These are phyloP conservation scores for Masnerella sp. DNA, from an alignment of 2,888 invertebrate species.

Conservation along the genomic window DNA sequence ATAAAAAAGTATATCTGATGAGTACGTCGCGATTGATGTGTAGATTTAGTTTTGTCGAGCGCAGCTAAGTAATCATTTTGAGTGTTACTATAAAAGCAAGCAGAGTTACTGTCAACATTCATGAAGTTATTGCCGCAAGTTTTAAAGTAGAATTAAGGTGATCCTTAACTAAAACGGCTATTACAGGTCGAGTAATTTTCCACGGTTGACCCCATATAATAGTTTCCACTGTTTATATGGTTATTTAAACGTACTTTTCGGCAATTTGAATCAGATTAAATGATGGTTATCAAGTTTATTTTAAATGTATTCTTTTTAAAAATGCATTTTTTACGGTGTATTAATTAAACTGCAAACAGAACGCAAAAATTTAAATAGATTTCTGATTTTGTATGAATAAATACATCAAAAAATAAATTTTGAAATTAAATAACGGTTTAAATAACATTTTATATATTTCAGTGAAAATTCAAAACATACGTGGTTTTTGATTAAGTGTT, in stretches of 20 bases:
- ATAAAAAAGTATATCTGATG: too few species aligned
- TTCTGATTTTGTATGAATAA: neutral
- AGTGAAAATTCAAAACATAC: too few species aligned
- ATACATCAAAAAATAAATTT: neutral
- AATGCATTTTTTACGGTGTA: neutral
- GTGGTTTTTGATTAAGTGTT: too few species aligned
- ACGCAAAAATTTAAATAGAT: neutral
- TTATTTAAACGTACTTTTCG: constrained; percentile 14
- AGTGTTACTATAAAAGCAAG: too few species aligned
- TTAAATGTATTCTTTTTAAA: neutral
- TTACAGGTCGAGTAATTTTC: constrained; percentile 21
- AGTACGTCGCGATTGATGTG: too few species aligned
- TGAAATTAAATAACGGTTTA: too few species aligned
- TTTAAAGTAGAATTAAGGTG: constrained; percentile 24
- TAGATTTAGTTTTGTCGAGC: too few species aligned
- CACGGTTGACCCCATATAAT: constrained; percentile 22
- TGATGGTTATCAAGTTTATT: neutral
- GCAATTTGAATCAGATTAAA: constrained; percentile 14
- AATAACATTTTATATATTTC: too few species aligned
- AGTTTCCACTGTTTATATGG: constrained; percentile 22
- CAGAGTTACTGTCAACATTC: too few species aligned
- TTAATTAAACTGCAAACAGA: neutral
- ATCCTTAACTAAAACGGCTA: constrained; percentile 12
- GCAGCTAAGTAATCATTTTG: too few species aligned
- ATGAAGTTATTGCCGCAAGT: too few species aligned